Conservation (phyloP, 2,797 vertebrate genomes). For the Valencia hispanica region DNA sequence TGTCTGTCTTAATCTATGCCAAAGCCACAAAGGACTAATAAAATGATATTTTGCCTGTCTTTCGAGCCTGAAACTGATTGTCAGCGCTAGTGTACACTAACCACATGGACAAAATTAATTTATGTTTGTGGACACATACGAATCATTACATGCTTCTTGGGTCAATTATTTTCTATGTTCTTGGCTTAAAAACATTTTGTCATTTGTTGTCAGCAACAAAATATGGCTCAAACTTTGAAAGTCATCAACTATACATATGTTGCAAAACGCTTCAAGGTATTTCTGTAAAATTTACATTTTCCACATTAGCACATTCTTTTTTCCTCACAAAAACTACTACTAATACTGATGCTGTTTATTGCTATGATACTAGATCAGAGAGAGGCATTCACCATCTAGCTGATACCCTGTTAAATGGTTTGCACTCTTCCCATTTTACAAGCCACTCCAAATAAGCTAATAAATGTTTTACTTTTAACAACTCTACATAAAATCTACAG, state of each 20-base stretch:
- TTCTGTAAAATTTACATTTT: no score
- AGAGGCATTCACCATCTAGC: neutral
- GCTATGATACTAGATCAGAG: neutral
- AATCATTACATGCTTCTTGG: constrained; percentile 3
- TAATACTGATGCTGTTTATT: neutral
- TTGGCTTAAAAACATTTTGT: neutral
- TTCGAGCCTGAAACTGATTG: constrained; percentile 79
- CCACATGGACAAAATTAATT: constrained; percentile 27
- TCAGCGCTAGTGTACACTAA: constrained; percentile 39
- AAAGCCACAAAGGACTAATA: constrained; percentile 70
- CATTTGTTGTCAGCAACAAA: neutral
- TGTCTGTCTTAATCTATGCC: constrained; percentile 73
- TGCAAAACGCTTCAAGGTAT: neutral
- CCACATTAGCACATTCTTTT: neutral
- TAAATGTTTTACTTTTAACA: constrained; percentile 5
- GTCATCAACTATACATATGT: neutral
- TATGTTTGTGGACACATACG: constrained; percentile 31
- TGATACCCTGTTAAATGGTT: constrained; percentile 4
- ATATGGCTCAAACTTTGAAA: neutral
- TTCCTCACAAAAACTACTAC: neutral
- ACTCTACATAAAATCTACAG: neutral
- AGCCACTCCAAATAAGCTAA: neutral
- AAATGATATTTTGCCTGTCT: constrained; percentile 74
- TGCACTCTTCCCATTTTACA: neutral
- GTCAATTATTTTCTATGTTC: neutral